Percentiles rank a stretch among this genome's conserved stretches.
Evolutionary conservation across 2,113 vertebrate species (phyloP).

Genomic region (Archocentrus centrarchus): DNA sequence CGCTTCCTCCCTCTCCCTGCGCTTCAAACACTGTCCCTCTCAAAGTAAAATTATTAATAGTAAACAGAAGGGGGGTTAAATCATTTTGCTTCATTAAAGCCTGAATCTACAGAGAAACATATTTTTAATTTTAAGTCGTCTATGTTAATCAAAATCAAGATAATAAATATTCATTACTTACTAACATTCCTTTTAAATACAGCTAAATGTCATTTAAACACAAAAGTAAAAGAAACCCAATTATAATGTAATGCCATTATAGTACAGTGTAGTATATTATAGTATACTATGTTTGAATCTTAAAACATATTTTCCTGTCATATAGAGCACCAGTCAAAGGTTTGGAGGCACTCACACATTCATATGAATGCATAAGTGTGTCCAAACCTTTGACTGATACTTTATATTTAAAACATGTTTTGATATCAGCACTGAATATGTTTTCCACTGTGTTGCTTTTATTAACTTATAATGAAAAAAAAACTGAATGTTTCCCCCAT

Average conservation of each 20-base stretch:
- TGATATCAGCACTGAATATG: not conserved
- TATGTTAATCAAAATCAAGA: not conserved
- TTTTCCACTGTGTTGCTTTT: not conserved
- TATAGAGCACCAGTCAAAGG: too few species aligned
- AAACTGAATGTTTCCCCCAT: not conserved
- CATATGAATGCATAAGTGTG: too few species aligned
- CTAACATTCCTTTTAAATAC: not conserved
- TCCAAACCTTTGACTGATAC: too few species aligned
- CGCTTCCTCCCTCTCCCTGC: slow-evolving; percentile 5
- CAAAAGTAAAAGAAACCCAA: not conserved
- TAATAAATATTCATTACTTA: not conserved
- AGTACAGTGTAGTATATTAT: not conserved
- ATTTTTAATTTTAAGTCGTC: not conserved
- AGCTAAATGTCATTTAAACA: not conserved
- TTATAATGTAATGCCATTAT: not conserved
- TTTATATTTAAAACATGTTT: too few species aligned
- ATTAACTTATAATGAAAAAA: not conserved
- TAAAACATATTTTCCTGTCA: too few species aligned
- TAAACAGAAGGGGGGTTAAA: not conserved
- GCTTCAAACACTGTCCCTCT: not conserved
- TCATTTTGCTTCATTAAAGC: not conserved
- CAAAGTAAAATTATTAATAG: not conserved
- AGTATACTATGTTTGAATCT: not conserved
- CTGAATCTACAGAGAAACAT: not conserved
- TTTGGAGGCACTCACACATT: too few species aligned